Conservation (phyloP, 2,113 vertebrate species). For the Scomber colias region DNA sequence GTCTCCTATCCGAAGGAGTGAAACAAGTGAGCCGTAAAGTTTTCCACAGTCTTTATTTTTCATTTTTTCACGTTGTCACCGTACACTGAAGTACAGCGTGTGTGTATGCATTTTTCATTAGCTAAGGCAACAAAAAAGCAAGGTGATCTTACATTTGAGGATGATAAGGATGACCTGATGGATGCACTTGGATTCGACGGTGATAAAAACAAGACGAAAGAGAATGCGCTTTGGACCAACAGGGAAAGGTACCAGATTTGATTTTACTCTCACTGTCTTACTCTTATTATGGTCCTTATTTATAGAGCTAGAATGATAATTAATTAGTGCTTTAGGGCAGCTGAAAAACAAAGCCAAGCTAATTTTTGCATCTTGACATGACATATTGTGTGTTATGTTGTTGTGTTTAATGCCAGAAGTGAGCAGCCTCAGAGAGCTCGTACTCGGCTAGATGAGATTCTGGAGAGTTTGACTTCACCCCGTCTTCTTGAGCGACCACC, state of each 20-base stretch:
- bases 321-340: slow-evolving; percentile 40
- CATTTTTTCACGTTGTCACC: background rate
- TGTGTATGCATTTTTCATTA: slow-evolving; percentile 42
- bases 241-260: slow-evolving; percentile 71
- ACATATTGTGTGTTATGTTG: background rate
- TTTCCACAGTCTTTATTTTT: background rate
- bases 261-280: background rate
- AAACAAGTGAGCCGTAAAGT: slow-evolving; percentile 71
- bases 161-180: slow-evolving; percentile 88
- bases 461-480: slow-evolving; percentile 82
- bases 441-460: slow-evolving; percentile 89
- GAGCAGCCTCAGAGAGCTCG: slow-evolving; percentile 83
- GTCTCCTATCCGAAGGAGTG: slow-evolving; percentile 57
- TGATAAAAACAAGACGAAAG: slow-evolving; percentile 73
- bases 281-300: slow-evolving; percentile 41
- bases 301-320: slow-evolving; percentile 48
- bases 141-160: slow-evolving; percentile 84
- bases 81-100: background rate
- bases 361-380: background rate
- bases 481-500: slow-evolving; percentile 79
- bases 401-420: slow-evolving; percentile 56
- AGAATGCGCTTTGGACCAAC: slow-evolving; percentile 49
- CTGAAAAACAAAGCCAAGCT: background rate
- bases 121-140: slow-evolving; percentile 69
- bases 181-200: slow-evolving; percentile 87